Conservation (phyloP, 2,888 invertebrate species). For the Lottia scabra region DNA sequence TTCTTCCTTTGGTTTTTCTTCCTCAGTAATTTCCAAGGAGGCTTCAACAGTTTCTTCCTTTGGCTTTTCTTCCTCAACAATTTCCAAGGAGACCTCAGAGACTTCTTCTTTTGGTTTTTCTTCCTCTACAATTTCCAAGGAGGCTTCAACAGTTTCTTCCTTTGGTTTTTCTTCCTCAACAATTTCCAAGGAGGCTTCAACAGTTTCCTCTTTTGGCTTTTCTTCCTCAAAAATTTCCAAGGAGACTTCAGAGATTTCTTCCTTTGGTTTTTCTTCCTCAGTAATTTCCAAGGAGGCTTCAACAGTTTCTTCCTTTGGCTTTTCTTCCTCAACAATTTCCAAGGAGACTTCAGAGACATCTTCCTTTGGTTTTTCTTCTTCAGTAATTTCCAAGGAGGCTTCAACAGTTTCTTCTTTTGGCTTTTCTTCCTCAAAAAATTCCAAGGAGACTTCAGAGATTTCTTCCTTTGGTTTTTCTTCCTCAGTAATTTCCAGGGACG, state of each 20-base stretch:
- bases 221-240: not conserved
- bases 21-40: not conserved
- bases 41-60: not conserved
- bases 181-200: not conserved
- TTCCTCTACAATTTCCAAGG: not conserved
- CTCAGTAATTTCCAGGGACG: not conserved
- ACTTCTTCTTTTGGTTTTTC: not conserved
- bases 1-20: not conserved
- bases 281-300: not conserved
- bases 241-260: not conserved
- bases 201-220: not conserved
- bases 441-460: constrained; percentile 11
- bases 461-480: constrained; percentile 5
- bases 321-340: constrained; percentile 1
- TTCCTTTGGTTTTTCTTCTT: constrained; percentile 8
- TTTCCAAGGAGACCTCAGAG: not conserved
- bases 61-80: not conserved
- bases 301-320: not conserved
- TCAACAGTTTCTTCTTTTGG: not conserved
- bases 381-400: not conserved
- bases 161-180: not conserved
- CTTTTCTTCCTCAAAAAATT: not conserved
- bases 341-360: not conserved
- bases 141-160: not conserved
- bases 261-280: not conserved